Evolutionary conservation across 2,797 vertebrate genomes (phyloP), one percentile per base, ranked within the genome.

Genomic region (Xerus rutilus): DNA sequence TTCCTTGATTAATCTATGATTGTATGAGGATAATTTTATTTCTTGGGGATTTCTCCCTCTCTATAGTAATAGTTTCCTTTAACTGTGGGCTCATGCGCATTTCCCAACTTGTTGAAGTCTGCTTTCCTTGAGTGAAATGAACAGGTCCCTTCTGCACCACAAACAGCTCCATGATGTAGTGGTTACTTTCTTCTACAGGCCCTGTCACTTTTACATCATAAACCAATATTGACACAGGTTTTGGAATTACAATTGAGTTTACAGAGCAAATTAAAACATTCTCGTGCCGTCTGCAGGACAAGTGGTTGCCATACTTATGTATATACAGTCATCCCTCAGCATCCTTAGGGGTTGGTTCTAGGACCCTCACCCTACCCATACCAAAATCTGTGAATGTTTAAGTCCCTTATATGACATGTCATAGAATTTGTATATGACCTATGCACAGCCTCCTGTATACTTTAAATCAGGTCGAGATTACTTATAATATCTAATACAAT

Each of bases 81-180:
- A 32, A 89, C 47, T 73, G 81, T 92, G 91, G 89, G 86, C 69
- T 95, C 82, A 73, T 73, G 84, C 21, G 67, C 30, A 86, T 83
- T 91, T 93, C 79, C 70, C 78, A 82, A 49, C 74, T 89, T 85
- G 47, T 45, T 78, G 65, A 89, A 86, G 86, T 76, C 69, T 62
- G 7, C 62, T 84, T 84, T 94, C 45, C 69, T 89, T 64, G 21
- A 76, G 30, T 52, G 62, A 95, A 81, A 54, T 28, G 39, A 91
- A 25, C 62, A 73, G 54, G 11, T 88, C 54, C 43, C 62, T 59
- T 70, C 64, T 21, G n/a, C 0, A 54, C 54, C 47, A 43, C 57
- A 47, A 82, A 54, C 30, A 17, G 35, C 45, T 57, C 69, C 45
- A 69, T 7, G 14, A 89, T 23, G 25, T 85, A 93, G n/a, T 18